Evolutionary conservation across 2,113 vertebrate genomes (phyloP), one percentile per base, ranked within the genome.

Genomic region (Rhinoderma darwinii): DNA sequence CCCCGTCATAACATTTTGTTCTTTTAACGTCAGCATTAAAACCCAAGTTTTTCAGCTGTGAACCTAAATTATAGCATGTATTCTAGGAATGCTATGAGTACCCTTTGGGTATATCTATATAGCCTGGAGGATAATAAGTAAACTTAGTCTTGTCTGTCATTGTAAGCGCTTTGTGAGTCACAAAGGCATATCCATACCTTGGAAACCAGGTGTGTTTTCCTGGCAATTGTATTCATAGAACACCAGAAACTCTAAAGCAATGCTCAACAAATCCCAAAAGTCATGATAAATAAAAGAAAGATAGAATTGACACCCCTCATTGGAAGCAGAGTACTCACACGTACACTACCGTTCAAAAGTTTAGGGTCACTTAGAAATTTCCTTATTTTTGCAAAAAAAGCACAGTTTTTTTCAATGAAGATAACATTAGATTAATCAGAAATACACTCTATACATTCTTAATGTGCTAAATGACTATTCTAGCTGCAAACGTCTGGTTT

Each of bases 161-260:
- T 41, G 41, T 51, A 0, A 10, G 75, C 44, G 4, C 47, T 39
- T 22, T 78, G 44, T 22, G 56, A 61, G 22, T 61, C 51, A 81
- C 37, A 80, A 59, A 80, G 2, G 43, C 39, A 0, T 32, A 82
- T 63, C n/a, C 39, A 66, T 63, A 44, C 56, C 20, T 59, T 61
- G 35, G 43, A 81, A 63, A 81, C 37, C 79, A 63, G 56, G 37
- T 82, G 79, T 82, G 56, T 82, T 43, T 66, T 82, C n/a, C 78
- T 43, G 56, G 56, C 14, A 30, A 5, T 20, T 51, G 75, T 22
- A 14, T 51, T 77, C 14, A 61, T 10, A 25, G 22, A 15, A 17
- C 51, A 41, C 25, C 25, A 61, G 5, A 61, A 41, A 54, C 27
- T 54, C 17, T 35, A 27, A 44, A 27, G 15, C 44, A 50, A 47